Evolutionary conservation across 2,113 vertebrate species (phyloP).

Genomic region (Amblyornis subalaris): DNA sequence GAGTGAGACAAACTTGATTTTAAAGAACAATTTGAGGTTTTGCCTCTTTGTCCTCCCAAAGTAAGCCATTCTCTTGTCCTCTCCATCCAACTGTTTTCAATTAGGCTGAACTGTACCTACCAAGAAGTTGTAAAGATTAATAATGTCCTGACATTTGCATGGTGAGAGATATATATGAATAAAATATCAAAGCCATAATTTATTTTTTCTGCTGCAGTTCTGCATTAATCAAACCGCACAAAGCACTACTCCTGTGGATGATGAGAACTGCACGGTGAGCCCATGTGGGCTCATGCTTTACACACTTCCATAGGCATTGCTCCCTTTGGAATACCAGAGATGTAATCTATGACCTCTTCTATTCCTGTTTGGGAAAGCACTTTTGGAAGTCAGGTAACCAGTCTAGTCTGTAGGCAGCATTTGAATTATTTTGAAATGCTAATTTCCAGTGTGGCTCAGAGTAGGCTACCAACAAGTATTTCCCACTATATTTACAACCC

Average conservation of each 20-base stretch:
- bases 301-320: background rate
- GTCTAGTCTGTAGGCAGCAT: background rate
- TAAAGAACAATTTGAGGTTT: background rate
- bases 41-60: background rate
- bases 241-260: background rate
- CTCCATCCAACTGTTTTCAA: background rate
- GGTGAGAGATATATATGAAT: background rate
- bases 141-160: background rate
- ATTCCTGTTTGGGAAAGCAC: background rate
- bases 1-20: background rate
- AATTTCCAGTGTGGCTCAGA: background rate
- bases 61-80: background rate
- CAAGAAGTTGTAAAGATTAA: background rate
- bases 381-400: background rate
- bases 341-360: background rate
- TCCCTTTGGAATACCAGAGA: background rate
- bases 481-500: conserved; percentile 2
- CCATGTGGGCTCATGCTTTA: fast-evolving
- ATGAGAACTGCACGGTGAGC: background rate
- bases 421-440: conserved; percentile 7
- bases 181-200: background rate
- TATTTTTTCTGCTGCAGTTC: background rate
- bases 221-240: background rate
- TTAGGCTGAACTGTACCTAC: background rate
- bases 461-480: background rate